Percentiles rank a stretch among this genome's conserved stretches.
These are phyloP conservation scores for Zootoca vivipara DNA, from an alignment of 2,113 vertebrate species.

Conservation along the genomic window DNA sequence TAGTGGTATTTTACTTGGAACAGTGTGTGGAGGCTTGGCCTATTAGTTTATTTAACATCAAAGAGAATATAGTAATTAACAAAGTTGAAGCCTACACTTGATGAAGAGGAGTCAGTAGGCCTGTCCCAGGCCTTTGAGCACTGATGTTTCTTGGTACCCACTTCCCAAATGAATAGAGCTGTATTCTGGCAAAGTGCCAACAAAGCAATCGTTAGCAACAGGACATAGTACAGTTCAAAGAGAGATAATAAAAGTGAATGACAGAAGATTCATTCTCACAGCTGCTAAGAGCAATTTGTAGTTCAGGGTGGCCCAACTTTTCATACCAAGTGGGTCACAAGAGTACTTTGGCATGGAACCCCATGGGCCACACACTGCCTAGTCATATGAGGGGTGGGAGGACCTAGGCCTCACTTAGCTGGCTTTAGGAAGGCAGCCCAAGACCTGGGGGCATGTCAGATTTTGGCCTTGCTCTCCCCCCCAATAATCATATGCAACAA, in stretches of 20 bases:
- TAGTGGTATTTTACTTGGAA: conserved; percentile 2
- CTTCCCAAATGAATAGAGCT: neutral
- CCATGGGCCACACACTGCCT: too few relatives aligned
- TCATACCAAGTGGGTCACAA: too few relatives aligned
- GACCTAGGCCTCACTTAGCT: too few relatives aligned
- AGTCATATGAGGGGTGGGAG: too few relatives aligned
- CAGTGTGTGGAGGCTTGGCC: neutral
- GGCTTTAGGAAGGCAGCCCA: too few relatives aligned
- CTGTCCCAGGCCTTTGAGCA: neutral
- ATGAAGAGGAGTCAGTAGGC: neutral
- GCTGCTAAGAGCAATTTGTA: too few relatives aligned
- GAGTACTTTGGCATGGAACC: too few relatives aligned
- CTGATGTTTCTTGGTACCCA: neutral
- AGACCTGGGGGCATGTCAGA: too few relatives aligned
- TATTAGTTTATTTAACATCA: neutral
- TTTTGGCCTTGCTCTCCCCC: too few relatives aligned
- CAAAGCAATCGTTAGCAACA: neutral
- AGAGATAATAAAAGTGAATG: conserved; percentile 26
- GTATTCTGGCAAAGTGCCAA: neutral
- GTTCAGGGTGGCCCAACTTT: too few relatives aligned
- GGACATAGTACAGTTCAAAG: neutral
- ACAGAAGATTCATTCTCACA: neutral
- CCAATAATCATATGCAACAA: too few relatives aligned
- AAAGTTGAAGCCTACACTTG: neutral
- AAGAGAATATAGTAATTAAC: neutral